These are phyloP conservation scores for Echeneis naucrates DNA, from an alignment of 2,797 vertebrate species.

Conservation along the genomic window DNA sequence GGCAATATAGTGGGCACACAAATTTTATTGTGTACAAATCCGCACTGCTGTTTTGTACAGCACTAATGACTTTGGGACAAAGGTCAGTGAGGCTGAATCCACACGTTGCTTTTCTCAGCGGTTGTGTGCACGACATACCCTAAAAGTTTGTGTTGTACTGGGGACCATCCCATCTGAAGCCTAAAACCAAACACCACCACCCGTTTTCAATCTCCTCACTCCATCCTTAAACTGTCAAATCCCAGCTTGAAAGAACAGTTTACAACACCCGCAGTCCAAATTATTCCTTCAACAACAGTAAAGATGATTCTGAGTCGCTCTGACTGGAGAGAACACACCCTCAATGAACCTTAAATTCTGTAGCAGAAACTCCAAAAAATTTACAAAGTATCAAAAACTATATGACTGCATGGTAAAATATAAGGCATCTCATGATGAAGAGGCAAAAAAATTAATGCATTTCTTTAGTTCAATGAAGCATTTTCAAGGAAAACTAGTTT, in stretches of 20 bases:
- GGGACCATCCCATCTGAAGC: slow-evolving; percentile 41
- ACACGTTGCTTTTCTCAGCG: slow-evolving; percentile 51
- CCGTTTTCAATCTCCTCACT: slow-evolving; percentile 28
- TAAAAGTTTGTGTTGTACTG: slow-evolving; percentile 28
- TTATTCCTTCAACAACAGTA: slow-evolving; percentile 27
- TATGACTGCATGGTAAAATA: too few relatives aligned
- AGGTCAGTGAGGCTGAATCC: slow-evolving; percentile 65
- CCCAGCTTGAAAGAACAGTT: slow-evolving; percentile 38
- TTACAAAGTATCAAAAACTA: too few relatives aligned
- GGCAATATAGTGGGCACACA: slow-evolving; percentile 58
- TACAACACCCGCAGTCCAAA: slow-evolving; percentile 30
- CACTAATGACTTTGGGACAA: slow-evolving; percentile 71
- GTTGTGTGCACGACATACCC: slow-evolving; percentile 50
- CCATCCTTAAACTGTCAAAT: slow-evolving; percentile 41
- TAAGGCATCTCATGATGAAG: neutral
- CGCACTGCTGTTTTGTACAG: slow-evolving; percentile 45
- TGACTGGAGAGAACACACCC: neutral
- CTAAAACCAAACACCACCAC: slow-evolving; percentile 51
- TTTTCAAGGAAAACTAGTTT: too few relatives aligned
- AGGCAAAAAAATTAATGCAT: too few relatives aligned
- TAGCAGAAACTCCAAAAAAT: neutral
- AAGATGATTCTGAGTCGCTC: slow-evolving; percentile 21
- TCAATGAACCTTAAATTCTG: too few relatives aligned
- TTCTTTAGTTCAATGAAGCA: too few relatives aligned
- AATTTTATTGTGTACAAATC: slow-evolving; percentile 45